Conservation (phyloP, 2,888 invertebrate species). For the Apocheima hispidaria region DNA sequence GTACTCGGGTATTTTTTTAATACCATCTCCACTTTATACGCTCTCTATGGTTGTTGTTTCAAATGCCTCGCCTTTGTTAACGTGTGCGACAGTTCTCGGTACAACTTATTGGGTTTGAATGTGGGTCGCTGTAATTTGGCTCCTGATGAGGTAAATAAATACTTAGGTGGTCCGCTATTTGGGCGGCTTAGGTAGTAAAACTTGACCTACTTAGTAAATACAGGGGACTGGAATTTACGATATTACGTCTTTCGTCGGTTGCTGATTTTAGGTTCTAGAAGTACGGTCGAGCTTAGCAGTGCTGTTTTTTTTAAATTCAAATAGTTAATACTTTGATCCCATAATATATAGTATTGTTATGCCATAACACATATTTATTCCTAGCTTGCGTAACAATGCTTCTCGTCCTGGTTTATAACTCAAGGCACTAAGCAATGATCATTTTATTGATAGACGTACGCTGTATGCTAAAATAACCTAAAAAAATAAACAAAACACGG, state of each 20-base stretch:
- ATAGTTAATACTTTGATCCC: no score
- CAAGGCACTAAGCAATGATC: no score
- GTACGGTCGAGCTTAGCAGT: neutral
- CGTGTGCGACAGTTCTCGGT: slow-evolving; percentile 30
- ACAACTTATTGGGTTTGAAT: slow-evolving; percentile 40
- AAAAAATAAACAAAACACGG: no score
- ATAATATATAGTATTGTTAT: no score
- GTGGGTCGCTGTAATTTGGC: slow-evolving; percentile 35
- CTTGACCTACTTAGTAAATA: slow-evolving; percentile 8
- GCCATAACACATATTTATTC: no score
- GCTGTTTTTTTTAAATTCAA: neutral
- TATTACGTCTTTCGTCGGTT: slow-evolving; percentile 4
- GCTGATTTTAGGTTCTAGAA: neutral
- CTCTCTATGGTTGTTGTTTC: slow-evolving; percentile 16
- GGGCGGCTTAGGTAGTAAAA: slow-evolving; percentile 9
- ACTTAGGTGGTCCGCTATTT: slow-evolving; percentile 16
- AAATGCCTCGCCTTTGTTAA: slow-evolving; percentile 44
- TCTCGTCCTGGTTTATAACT: no score
- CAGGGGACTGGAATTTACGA: slow-evolving; percentile 13
- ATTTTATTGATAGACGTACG: no score
- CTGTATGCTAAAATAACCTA: no score
- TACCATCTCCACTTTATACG: neutral
- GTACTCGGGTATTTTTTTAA: no score
- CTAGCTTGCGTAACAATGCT: no score
- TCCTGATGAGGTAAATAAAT: slow-evolving; percentile 35